Evolutionary conservation across 2,113 vertebrate genomes (phyloP), one percentile per base, ranked within the genome.

Genomic region (Dromiciops gliroides): DNA sequence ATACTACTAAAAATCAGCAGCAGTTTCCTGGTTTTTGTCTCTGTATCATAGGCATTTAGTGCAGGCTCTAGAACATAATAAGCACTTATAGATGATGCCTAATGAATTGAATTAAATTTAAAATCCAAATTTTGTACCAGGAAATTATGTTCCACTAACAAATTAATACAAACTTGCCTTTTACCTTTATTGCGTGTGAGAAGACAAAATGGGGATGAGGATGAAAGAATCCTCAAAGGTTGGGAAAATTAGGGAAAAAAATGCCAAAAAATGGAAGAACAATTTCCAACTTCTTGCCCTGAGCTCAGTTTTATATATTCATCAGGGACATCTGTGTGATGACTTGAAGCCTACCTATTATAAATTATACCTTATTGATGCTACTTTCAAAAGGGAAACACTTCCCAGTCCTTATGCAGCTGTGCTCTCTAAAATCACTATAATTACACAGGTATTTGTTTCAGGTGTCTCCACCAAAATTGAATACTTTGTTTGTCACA

Each of bases 341-440:
- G 44, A 44, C 67, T 83, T 83, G 67, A 83, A 83, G 67, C 37
- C n/a, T 83, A 83, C n/a, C 67, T 83, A 83, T 83, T 83, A 83
- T 44, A 83, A 83, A 83, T 83, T 83, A 83, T 83, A 22, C 12
- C 48, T 90, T 90, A 90, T 48, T 90, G 48, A 50, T 49, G 48
- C 47, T 22, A 90, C 24, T 90, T 90, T 90, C 48, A 48, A 48
- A 28, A 90, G 37, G 44, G 10, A 90, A 50, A 50, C 48, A 50
- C 24, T 90, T 90, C 48, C 25, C 28, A 49, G 48, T 50, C 48
- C 89, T 90, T 90, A 31, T 90, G 89, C 89, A 90, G 89, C 89
- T 90, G 89, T 90, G 89, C 48, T 90, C 50, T 90, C 89, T 90
- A 90, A 83, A 83, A 49, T 90, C 7, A 49, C 89, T 48, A 90